A percentile compares a stretch with the other conserved stretches of the same genome.
These are phyloP conservation scores for Vollenhovia emeryi DNA, from an alignment of 1,140 invertebrate species.

Conservation along the genomic window DNA sequence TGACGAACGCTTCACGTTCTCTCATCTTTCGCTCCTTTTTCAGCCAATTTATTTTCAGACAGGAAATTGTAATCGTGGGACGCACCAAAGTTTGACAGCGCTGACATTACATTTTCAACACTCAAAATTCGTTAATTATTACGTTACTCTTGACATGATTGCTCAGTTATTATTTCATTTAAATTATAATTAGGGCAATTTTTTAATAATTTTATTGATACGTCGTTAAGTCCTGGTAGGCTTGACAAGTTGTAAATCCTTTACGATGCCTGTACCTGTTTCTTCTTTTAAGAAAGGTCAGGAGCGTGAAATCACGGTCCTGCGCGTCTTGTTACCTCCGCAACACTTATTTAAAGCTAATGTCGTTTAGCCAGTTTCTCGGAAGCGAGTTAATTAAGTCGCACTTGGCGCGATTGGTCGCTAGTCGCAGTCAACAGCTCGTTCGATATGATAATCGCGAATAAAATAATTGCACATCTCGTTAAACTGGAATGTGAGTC, in stretches of 20 bases:
- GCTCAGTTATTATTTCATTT: conserved; percentile 7
- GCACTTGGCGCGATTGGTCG: conserved; percentile 1
- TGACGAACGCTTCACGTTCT: conserved; percentile 30
- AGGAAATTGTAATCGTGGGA: background rate
- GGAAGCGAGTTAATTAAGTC: conserved; percentile 22
- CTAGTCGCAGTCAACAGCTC: conserved; percentile 1
- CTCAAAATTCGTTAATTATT: background rate
- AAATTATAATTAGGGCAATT: background rate
- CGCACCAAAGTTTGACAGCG: background rate
- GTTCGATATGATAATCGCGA: background rate
- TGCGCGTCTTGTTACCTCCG: background rate
- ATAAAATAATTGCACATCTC: conserved; percentile 45
- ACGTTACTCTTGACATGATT: background rate
- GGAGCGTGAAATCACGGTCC: background rate
- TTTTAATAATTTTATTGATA: background rate
- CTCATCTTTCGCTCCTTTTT: background rate
- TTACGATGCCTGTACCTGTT: background rate
- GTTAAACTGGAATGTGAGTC: conserved; percentile 43
- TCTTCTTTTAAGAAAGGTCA: background rate
- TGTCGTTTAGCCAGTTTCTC: background rate
- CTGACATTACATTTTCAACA: background rate
- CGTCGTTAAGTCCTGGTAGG: background rate
- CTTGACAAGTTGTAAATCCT: background rate
- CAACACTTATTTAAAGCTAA: background rate
- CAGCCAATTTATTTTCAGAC: background rate